Evolutionary conservation across 2,888 invertebrate species (phyloP).

Genomic region (Tuberolachnus salignus): DNA sequence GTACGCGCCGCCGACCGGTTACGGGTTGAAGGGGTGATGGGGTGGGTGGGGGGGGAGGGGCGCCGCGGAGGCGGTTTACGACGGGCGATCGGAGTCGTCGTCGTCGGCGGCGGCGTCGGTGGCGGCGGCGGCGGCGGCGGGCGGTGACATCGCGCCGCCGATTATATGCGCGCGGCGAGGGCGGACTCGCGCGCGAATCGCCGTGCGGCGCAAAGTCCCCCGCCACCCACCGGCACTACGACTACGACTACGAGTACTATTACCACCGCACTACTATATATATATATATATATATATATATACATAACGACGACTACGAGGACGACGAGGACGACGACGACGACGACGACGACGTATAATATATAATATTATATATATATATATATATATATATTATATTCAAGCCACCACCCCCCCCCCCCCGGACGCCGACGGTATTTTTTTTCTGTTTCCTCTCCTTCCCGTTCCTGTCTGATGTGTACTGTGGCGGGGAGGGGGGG

Average conservation of each 20-base stretch:
- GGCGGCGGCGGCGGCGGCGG: background rate
- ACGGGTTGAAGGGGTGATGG: too few species aligned
- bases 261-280: background rate
- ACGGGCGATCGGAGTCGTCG: background rate
- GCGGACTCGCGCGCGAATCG: slow-evolving; percentile 11
- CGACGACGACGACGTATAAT: too few species aligned
- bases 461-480: too few species aligned
- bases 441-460: too few species aligned
- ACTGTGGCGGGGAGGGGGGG: too few species aligned
- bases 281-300: too few species aligned
- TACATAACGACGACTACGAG: too few species aligned
- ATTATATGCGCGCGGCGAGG: slow-evolving; percentile 15
- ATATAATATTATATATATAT: background rate
- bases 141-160: background rate
- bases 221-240: background rate
- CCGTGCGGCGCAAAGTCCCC: background rate
- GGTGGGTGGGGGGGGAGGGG: too few species aligned
- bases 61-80: too few species aligned
- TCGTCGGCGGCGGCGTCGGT: background rate
- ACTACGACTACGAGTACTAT: background rate
- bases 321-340: too few species aligned
- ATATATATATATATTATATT: slow-evolving; percentile 9
- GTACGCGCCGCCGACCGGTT: too few species aligned
- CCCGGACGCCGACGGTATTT: too few species aligned
- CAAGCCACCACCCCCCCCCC: background rate